Evolutionary conservation across 1,140 invertebrate species (phyloP).

Genomic region (Hycleus phaleratus): DNA sequence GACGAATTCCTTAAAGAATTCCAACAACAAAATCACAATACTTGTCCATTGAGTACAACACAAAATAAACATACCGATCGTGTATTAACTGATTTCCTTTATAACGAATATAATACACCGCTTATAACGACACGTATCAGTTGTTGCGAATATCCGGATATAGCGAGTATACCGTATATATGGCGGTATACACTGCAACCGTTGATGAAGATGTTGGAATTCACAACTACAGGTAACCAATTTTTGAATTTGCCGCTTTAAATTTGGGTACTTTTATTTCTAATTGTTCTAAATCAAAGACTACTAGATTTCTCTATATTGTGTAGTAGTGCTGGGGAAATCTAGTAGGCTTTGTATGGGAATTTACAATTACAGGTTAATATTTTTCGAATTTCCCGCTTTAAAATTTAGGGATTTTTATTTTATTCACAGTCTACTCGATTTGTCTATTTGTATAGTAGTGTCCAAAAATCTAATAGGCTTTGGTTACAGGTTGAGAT

Average conservation of each 20-base stretch:
- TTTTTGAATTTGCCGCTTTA: background rate
- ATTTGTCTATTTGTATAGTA: no score
- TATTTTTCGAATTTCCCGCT: no score
- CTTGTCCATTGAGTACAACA: slow-evolving; percentile 18
- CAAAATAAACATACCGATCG: slow-evolving; percentile 22
- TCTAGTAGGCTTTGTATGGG: no score
- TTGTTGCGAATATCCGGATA: slow-evolving; percentile 72
- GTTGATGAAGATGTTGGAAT: slow-evolving; percentile 54
- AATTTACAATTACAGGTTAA: no score
- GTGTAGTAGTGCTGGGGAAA: no score
- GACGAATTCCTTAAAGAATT: slow-evolving; percentile 40
- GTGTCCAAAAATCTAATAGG: no score
- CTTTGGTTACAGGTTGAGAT: no score
- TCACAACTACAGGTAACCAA: slow-evolving; percentile 47
- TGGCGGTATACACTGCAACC: slow-evolving; percentile 69
- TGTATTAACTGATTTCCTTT: slow-evolving; percentile 49
- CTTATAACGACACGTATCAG: slow-evolving; percentile 50
- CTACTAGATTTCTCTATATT: no score
- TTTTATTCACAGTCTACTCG: no score
- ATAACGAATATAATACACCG: slow-evolving; percentile 48
- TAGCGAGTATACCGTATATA: slow-evolving; percentile 55
- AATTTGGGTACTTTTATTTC: no score
- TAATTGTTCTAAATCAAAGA: no score
- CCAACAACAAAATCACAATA: slow-evolving; percentile 19
- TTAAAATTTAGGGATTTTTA: no score